Evolutionary conservation across 2,888 invertebrate species (phyloP).

Genomic region (Eledona agricola): DNA sequence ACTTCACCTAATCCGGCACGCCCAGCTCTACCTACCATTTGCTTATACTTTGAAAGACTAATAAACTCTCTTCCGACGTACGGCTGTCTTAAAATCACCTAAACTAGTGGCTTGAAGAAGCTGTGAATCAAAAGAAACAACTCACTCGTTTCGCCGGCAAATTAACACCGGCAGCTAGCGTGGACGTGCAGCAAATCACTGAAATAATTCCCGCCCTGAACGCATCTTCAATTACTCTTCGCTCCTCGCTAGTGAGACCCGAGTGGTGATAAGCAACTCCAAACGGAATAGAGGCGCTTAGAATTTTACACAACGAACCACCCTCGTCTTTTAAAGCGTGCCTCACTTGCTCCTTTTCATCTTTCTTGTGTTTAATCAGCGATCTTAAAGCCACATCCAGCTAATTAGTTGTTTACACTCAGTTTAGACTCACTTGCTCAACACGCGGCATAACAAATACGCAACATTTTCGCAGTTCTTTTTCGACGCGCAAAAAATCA

Average conservation of each 20-base stretch:
- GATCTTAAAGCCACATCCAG: constrained; percentile 58
- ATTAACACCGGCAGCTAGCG: constrained; percentile 97
- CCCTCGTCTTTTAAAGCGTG: constrained; percentile 70
- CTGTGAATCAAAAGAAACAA: constrained; percentile 13
- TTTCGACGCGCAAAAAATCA: constrained; percentile 94
- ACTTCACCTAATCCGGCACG: constrained; percentile 84
- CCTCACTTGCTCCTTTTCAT: constrained; percentile 70
- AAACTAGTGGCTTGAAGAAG: constrained; percentile 13
- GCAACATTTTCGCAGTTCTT: constrained; percentile 94
- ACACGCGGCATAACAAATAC: constrained; percentile 73
- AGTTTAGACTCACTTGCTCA: constrained; percentile 52
- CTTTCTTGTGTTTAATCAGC: constrained; percentile 65
- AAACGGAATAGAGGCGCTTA: constrained; percentile 74
- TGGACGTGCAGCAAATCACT: constrained; percentile 94
- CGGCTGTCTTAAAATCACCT: constrained; percentile 85
- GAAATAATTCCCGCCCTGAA: constrained; percentile 85
- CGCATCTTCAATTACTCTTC: constrained; percentile 83
- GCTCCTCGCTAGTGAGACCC: constrained; percentile 84
- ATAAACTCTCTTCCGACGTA: constrained; percentile 80
- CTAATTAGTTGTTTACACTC: neutral
- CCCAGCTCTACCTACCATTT: constrained; percentile 96
- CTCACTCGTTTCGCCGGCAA: constrained; percentile 85
- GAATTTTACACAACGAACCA: constrained; percentile 72
- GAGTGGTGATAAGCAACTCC: constrained; percentile 96
- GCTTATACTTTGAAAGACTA: constrained; percentile 83